These are phyloP conservation scores for Uloborus plumipes DNA, from an alignment of 2,888 invertebrate species.

Conservation along the genomic window DNA sequence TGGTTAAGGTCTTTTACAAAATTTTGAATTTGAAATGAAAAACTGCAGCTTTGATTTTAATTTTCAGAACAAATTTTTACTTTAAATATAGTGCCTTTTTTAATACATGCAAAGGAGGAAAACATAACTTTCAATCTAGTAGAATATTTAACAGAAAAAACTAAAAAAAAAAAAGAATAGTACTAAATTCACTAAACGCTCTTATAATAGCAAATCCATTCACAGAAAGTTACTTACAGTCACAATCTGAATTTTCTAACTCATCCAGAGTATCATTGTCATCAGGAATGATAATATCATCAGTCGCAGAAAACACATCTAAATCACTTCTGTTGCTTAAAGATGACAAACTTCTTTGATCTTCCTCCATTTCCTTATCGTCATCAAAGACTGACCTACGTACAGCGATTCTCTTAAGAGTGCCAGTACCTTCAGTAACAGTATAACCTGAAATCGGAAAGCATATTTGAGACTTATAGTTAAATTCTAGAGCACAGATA, in stretches of 20 bases:
- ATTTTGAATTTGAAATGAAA: too few species aligned
- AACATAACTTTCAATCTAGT: too few species aligned
- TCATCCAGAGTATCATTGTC: conserved; percentile 74
- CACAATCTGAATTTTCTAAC: conserved; percentile 51
- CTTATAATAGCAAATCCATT: not conserved
- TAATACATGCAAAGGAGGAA: too few species aligned
- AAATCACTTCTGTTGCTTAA: conserved; percentile 68
- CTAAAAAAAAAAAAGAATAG: too few species aligned
- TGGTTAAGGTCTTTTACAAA: too few species aligned
- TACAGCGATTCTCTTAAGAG: conserved; percentile 39
- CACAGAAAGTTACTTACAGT: not conserved
- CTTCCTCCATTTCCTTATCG: conserved; percentile 69
- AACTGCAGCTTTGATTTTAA: too few species aligned
- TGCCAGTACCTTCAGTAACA: conserved; percentile 21
- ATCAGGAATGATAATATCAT: conserved; percentile 70
- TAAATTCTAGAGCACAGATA: too few species aligned
- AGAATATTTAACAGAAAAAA: too few species aligned
- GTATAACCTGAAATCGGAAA: not conserved
- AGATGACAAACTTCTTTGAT: conserved; percentile 70
- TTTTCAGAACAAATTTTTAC: too few species aligned
- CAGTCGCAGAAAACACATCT: conserved; percentile 66
- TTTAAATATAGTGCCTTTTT: too few species aligned
- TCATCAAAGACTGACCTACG: conserved; percentile 6
- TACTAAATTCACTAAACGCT: too few species aligned
- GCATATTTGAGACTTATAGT: not conserved